Conservation (phyloP, 2,888 invertebrate genomes). For the Chloroclysta siterata region DNA sequence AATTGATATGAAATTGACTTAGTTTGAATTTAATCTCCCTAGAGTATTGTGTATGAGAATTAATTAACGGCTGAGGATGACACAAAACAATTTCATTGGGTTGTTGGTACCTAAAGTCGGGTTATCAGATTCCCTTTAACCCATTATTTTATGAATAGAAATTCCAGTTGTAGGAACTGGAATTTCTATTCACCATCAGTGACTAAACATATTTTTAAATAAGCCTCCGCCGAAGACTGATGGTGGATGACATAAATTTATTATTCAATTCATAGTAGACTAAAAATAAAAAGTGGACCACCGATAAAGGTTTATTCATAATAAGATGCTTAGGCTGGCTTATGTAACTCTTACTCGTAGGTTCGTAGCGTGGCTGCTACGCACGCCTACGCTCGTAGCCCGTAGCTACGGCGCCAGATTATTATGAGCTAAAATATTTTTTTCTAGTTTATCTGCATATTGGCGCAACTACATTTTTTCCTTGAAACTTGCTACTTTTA, state of each 20-base stretch:
- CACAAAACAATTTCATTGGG: constrained; percentile 13
- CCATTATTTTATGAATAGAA: constrained; percentile 3
- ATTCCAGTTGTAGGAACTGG: too few relatives aligned
- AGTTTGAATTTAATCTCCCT: background rate
- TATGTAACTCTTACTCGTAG: too few relatives aligned
- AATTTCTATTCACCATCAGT: background rate
- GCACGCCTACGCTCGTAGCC: background rate
- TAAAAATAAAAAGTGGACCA: too few relatives aligned
- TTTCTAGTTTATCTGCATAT: too few relatives aligned
- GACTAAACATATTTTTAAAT: too few relatives aligned
- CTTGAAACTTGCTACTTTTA: too few relatives aligned
- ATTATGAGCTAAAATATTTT: background rate
- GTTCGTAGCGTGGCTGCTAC: background rate
- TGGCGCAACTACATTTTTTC: too few relatives aligned
- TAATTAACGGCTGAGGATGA: constrained; percentile 3
- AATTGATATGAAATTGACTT: background rate
- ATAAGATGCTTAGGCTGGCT: too few relatives aligned
- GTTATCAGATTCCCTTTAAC: constrained; percentile 14
- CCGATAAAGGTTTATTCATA: too few relatives aligned
- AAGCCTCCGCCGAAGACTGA: too few relatives aligned
- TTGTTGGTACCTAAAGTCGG: constrained; percentile 6
- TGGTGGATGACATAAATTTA: too few relatives aligned
- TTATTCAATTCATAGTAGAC: too few relatives aligned
- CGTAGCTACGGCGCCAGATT: background rate
- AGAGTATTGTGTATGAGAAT: background rate